Percentiles rank a stretch among this genome's conserved stretches.
Evolutionary conservation across 2,797 vertebrate genomes (phyloP).

Genomic region (Hipposideros larvatus): DNA sequence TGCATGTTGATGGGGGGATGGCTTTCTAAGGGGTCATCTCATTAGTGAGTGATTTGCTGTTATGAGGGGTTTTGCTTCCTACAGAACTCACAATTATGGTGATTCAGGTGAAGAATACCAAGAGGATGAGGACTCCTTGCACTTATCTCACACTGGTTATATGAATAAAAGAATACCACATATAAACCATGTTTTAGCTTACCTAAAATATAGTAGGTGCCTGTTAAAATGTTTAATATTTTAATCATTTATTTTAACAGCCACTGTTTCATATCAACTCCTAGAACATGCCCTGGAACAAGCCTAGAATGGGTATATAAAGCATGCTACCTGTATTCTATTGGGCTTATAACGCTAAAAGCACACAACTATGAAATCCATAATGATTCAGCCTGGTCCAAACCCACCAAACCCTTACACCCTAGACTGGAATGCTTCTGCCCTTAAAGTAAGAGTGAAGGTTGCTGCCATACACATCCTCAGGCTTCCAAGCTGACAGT

Average conservation of each 20-base stretch:
- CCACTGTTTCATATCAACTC: not conserved
- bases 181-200: not conserved
- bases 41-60: not conserved
- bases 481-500: not conserved
- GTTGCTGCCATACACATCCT: not conserved
- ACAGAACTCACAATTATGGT: not conserved
- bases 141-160: not conserved
- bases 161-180: not conserved
- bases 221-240: not conserved
- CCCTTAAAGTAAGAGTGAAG: not conserved
- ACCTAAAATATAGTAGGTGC: not conserved
- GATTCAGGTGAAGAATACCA: not conserved
- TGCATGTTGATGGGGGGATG: not conserved
- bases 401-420: not conserved
- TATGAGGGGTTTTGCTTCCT: not conserved
- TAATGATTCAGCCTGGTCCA: not conserved
- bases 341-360: not conserved
- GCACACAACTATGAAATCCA: not conserved
- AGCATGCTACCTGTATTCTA: not conserved
- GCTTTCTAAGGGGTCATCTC: not conserved
- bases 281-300: not conserved
- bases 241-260: not conserved
- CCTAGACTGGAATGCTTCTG: not conserved
- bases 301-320: not conserved
- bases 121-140: not conserved